Evolutionary conservation across 2,888 invertebrate genomes (phyloP).

Genomic region (Agonopterix heracliana): DNA sequence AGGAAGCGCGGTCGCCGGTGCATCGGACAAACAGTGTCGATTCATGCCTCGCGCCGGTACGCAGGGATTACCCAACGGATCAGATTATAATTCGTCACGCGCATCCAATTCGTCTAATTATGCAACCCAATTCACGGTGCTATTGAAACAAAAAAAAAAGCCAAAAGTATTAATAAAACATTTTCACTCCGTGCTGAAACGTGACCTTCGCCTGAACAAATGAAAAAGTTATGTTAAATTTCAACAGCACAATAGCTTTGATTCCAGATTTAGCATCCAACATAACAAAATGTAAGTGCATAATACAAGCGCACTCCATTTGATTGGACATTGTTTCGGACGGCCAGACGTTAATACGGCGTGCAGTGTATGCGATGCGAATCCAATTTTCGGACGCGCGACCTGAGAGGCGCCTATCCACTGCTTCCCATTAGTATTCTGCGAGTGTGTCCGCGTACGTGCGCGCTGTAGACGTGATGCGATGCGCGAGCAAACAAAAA

Average conservation of each 20-base stretch:
- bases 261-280: conserved; percentile 13
- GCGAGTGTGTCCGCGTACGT: conserved; percentile 37
- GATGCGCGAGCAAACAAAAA: conserved; percentile 56
- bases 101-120: conserved; percentile 35
- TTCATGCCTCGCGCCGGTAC: conserved; percentile 35
- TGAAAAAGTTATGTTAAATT: not conserved
- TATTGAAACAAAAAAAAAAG: not conserved
- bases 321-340: conserved; percentile 67
- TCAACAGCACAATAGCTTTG: conserved; percentile 8
- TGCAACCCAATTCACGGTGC: conserved; percentile 13
- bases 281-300: conserved; percentile 17
- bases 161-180: no score
- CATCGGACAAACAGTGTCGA: conserved; percentile 28
- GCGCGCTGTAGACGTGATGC: conserved; percentile 49
- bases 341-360: conserved; percentile 38
- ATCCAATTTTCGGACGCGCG: conserved; percentile 58
- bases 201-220: no score
- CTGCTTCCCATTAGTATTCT: conserved; percentile 53
- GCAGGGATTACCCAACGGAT: conserved; percentile 38
- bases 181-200: no score
- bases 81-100: conserved; percentile 58
- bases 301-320: conserved; percentile 32
- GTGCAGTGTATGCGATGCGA: conserved; percentile 48
- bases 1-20: conserved; percentile 19
- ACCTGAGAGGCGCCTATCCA: conserved; percentile 38